Percentiles rank a stretch among this genome's conserved stretches.
These are phyloP conservation scores for Brachystomella parvula DNA, from an alignment of 1,140 invertebrate species.

Conservation along the genomic window DNA sequence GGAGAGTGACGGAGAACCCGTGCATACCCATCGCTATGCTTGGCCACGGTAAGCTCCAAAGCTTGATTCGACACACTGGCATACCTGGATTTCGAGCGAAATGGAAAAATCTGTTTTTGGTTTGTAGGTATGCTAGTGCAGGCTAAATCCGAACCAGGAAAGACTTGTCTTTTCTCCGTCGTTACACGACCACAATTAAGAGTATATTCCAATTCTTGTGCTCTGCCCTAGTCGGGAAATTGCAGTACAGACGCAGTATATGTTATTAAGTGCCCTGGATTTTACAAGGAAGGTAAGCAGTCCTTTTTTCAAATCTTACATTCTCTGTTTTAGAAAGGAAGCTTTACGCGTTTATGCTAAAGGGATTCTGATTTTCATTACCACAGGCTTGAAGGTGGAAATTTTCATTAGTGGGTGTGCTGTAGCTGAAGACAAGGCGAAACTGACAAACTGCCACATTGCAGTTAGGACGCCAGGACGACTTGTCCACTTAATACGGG, in stretches of 20 bases:
- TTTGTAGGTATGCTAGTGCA: slow-evolving; percentile 74
- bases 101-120: background rate
- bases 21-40: slow-evolving; percentile 81
- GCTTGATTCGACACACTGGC: too few relatives aligned
- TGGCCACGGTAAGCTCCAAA: slow-evolving; percentile 82
- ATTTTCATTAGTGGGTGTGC: slow-evolving; percentile 81
- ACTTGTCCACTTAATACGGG: slow-evolving; percentile 72
- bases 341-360: background rate
- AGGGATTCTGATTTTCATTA: background rate
- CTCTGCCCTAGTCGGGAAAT: slow-evolving; percentile 92
- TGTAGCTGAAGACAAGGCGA: slow-evolving; percentile 61
- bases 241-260: slow-evolving; percentile 75
- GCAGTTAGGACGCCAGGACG: slow-evolving; percentile 90
- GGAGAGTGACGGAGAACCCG: too few relatives aligned
- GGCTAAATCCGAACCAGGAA: slow-evolving; percentile 96
- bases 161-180: slow-evolving; percentile 87
- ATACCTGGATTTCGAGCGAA: background rate
- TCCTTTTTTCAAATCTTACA: background rate
- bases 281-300: slow-evolving; percentile 44
- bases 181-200: slow-evolving; percentile 51
- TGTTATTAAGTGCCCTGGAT: slow-evolving; percentile 55
- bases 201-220: slow-evolving; percentile 65
- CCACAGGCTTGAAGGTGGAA: slow-evolving; percentile 57
- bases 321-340: background rate
- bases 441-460: slow-evolving; percentile 66